Evolutionary conservation across 2,888 invertebrate species (phyloP).

Genomic region (Athalia rosae): DNA sequence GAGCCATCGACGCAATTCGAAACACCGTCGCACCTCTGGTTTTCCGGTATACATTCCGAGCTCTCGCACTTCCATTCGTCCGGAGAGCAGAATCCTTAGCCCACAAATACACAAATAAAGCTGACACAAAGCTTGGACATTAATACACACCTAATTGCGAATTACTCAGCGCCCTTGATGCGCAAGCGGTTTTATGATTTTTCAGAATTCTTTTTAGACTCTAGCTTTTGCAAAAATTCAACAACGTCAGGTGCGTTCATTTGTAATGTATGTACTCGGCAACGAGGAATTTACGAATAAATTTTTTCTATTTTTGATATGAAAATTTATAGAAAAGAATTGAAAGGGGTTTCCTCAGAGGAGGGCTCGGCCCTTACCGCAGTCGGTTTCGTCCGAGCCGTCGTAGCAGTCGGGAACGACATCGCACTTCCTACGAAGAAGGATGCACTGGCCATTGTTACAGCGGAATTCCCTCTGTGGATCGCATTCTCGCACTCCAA

Average conservation of each 20-base stretch:
- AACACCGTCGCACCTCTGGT: constrained; percentile 77
- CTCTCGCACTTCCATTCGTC: constrained; percentile 75
- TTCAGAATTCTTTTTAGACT: neutral
- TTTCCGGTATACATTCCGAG: constrained; percentile 77
- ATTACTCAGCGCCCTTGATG: constrained; percentile 2
- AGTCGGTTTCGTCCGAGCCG: constrained; percentile 79
- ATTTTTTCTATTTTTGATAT: neutral
- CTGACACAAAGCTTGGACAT: constrained; percentile 52
- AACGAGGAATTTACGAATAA: no score
- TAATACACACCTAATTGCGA: neutral
- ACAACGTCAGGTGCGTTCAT: neutral
- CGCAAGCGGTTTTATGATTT: no score
- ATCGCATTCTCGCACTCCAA: constrained; percentile 55
- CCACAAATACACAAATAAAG: constrained; percentile 61
- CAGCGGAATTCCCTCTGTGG: constrained; percentile 75
- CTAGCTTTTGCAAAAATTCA: neutral
- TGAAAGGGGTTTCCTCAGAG: neutral
- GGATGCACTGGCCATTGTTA: constrained; percentile 78
- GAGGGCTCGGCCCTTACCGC: constrained; percentile 72
- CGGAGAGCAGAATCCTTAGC: constrained; percentile 64
- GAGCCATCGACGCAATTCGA: constrained; percentile 74
- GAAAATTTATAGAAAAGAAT: neutral
- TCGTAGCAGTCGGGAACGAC: constrained; percentile 78
- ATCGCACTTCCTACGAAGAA: constrained; percentile 79
- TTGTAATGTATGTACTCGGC: no score